Percentiles rank a stretch among this genome's conserved stretches.
Evolutionary conservation across 2,888 invertebrate species (phyloP).

Genomic region (Campoletis raptor): DNA sequence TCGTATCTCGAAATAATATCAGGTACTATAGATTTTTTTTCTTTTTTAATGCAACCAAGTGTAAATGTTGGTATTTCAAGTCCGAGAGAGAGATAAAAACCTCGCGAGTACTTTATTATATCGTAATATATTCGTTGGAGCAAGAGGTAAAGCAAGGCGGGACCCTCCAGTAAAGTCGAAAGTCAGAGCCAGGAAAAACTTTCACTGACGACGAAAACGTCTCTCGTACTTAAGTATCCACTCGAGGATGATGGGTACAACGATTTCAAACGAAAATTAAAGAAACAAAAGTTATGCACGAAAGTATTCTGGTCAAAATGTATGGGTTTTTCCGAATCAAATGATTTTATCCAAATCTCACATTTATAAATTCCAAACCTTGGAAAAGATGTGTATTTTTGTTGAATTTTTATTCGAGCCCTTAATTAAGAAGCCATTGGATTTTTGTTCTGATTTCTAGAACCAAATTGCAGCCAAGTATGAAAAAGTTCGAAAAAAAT

Average conservation of each 20-base stretch:
- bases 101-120: background rate
- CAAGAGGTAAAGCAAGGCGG: slow-evolving; percentile 11
- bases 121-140: slow-evolving; percentile 19
- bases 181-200: slow-evolving; percentile 79
- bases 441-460: background rate
- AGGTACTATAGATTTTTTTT: background rate
- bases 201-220: slow-evolving; percentile 81
- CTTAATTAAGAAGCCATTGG: too few species aligned
- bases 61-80: background rate
- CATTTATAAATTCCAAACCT: background rate
- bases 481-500: background rate
- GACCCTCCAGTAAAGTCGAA: slow-evolving; percentile 78
- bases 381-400: too few species aligned
- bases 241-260: slow-evolving; percentile 1
- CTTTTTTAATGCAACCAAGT: background rate
- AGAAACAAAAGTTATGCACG: background rate
- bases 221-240: slow-evolving; percentile 36
- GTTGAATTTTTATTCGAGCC: too few species aligned
- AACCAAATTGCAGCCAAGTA: too few species aligned
- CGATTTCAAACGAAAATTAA: slow-evolving; percentile 9
- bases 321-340: background rate
- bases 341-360: background rate
- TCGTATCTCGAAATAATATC: background rate
- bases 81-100: background rate
- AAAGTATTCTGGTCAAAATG: background rate